Evolutionary conservation across 2,888 invertebrate species (phyloP), one percentile per base, ranked within the genome.

Genomic region (Drosophila mettleri): DNA sequence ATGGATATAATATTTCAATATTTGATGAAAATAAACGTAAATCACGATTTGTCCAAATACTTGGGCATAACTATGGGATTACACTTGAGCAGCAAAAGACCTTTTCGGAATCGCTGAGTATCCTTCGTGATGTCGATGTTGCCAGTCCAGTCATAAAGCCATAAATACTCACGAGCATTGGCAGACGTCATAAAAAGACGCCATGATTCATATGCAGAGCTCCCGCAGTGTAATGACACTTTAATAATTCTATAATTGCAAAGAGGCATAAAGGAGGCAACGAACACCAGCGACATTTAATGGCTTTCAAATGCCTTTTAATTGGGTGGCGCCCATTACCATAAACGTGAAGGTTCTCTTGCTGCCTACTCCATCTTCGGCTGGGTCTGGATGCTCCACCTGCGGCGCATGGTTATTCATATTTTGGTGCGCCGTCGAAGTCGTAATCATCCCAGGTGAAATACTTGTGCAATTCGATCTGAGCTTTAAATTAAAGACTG

Each of bases 161-260:
- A 74, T 85, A 85, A 83, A 82, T 82, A 85, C 80, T 79, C 74
- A 66, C 84, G 69, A 57, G 46, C 59, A 33, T 69, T 74, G 74
- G 69, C 80, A 75, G 72, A 51, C 70, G 67, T 76, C 79, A 78
- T 85, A 82, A 82, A 81, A 71, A 62, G 27, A 14, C 67, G 58
- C 39, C 73, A 81, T 82, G 85, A 82, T 79, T 82, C 82, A 82
- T 84, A 81, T 69, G 69, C 72, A 27, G 55, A 70, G 58, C 69
- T 68, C 53, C 72, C 45, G 68, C 74, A 61, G 68, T 82, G 85
- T 86, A 82, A 89, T 74, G 82, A 80, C 78, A 86, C 80, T 88
- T 89, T 88, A 89, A 86, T 89, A 89, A 88, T 89, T 89, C 84
- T 86, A 74, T 82, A 87, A 89, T 87, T 89, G 86, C 76, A 76